phyloP scores from a whole-genome alignment of 2,113 vertebrate species.

The Pipa parva region DNA sequence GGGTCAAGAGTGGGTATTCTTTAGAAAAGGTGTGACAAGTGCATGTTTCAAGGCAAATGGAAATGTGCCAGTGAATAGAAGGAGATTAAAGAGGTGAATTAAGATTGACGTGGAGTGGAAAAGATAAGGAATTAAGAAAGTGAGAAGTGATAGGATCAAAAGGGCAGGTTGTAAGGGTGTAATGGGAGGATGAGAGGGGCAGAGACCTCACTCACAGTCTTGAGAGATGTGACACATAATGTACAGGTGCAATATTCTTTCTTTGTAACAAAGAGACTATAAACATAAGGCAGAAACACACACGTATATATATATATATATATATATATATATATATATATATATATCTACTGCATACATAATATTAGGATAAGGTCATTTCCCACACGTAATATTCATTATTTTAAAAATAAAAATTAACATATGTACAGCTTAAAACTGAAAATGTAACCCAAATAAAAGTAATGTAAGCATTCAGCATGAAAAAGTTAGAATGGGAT shows the following conservation, averaged over 20 bases:
- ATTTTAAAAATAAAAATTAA: too few relatives aligned
- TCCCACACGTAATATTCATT: too few relatives aligned
- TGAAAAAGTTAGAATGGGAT: too few relatives aligned
- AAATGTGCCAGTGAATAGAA: not conserved
- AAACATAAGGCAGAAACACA: too few relatives aligned
- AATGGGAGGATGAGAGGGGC: not conserved
- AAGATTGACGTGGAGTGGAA: not conserved
- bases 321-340: too few relatives aligned
- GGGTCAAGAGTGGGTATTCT: not conserved
- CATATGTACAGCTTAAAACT: too few relatives aligned
- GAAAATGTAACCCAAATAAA: too few relatives aligned
- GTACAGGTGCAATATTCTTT: not conserved
- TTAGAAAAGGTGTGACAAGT: not conserved
- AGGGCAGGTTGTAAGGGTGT: not conserved
- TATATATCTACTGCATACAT: too few relatives aligned
- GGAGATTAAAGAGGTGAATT: not conserved
- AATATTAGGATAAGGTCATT: too few relatives aligned
- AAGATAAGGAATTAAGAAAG: not conserved
- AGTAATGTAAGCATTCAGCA: too few relatives aligned
- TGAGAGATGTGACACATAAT: not conserved
- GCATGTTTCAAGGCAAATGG: not conserved
- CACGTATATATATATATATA: too few relatives aligned
- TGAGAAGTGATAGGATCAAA: not conserved
- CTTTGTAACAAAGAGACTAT: not conserved
- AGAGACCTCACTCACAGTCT: not conserved